Conservation (phyloP, 1,140 invertebrate species). For the Telenomus remus region DNA sequence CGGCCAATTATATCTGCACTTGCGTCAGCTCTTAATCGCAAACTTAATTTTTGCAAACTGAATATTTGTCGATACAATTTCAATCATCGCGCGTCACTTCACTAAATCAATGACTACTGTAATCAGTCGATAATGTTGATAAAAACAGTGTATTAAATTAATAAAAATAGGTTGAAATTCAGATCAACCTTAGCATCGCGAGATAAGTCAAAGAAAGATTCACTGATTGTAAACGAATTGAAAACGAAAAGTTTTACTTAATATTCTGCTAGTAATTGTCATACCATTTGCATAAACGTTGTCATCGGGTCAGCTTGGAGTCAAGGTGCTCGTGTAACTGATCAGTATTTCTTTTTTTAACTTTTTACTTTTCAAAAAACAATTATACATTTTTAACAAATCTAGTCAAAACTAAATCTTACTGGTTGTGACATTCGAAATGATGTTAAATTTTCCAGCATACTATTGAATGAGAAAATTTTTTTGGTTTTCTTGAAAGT, state of each 20-base stretch:
- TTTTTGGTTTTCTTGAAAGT: too few species aligned
- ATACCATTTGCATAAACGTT: conserved; percentile 39
- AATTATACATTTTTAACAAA: not conserved
- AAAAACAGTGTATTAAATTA: not conserved
- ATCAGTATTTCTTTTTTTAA: conserved; percentile 15
- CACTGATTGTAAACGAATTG: conserved; percentile 3
- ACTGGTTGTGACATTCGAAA: too few species aligned
- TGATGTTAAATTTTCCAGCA: too few species aligned
- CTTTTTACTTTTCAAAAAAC: conserved; percentile 5
- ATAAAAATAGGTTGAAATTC: not conserved
- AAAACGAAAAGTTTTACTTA: conserved; percentile 23
- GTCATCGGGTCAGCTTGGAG: conserved; percentile 38
- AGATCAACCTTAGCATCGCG: not conserved
- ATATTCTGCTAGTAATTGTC: conserved; percentile 32
- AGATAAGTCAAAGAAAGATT: conserved; percentile 16
- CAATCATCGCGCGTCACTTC: conserved; percentile 1
- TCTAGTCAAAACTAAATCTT: too few species aligned
- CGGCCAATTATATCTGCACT: conserved; percentile 15
- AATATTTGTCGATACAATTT: conserved; percentile 3
- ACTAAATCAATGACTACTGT: too few species aligned
- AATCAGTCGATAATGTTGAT: not conserved
- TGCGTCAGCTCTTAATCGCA: conserved; percentile 5
- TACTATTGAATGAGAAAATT: too few species aligned
- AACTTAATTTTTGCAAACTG: conserved; percentile 7
- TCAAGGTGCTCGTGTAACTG: conserved; percentile 27